These are phyloP conservation scores for Chaitophorus viminalis DNA, from an alignment of 2,888 invertebrate species.

Conservation along the genomic window DNA sequence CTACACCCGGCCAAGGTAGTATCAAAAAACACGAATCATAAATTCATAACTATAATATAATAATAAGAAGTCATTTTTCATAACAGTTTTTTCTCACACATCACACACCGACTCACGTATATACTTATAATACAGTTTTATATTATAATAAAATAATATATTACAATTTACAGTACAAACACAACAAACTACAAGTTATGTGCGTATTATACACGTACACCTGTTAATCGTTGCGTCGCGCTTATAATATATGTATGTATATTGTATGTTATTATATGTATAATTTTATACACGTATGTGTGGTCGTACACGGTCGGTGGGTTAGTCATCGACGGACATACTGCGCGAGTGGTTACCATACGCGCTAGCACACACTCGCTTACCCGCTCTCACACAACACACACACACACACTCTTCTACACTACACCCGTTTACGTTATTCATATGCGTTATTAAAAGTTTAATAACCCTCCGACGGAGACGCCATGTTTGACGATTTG, in stretches of 20 bases:
- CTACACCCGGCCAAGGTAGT: too few relatives aligned
- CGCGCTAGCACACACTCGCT: not conserved
- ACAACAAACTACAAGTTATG: not conserved
- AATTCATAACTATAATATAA: too few relatives aligned
- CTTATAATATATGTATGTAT: too few relatives aligned
- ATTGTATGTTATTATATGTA: not conserved
- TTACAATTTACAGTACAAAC: too few relatives aligned
- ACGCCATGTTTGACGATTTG: not conserved
- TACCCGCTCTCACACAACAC: not conserved
- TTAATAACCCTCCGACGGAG: constrained; percentile 10
- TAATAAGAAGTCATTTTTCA: too few relatives aligned
- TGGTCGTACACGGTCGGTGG: not conserved
- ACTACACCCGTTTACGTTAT: not conserved
- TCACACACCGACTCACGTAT: too few relatives aligned
- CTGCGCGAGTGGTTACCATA: not conserved
- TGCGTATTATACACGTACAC: not conserved
- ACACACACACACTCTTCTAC: not conserved
- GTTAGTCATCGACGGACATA: not conserved
- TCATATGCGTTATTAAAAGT: not conserved
- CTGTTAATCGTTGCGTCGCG: not conserved
- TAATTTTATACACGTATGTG: not conserved
- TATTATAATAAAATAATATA: too few relatives aligned
- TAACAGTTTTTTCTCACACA: too few relatives aligned
- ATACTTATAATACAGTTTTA: too few relatives aligned
- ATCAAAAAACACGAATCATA: too few relatives aligned